Evolutionary conservation across 1,140 invertebrate species (phyloP).

Genomic region (Ceratosolen fusciceps): DNA sequence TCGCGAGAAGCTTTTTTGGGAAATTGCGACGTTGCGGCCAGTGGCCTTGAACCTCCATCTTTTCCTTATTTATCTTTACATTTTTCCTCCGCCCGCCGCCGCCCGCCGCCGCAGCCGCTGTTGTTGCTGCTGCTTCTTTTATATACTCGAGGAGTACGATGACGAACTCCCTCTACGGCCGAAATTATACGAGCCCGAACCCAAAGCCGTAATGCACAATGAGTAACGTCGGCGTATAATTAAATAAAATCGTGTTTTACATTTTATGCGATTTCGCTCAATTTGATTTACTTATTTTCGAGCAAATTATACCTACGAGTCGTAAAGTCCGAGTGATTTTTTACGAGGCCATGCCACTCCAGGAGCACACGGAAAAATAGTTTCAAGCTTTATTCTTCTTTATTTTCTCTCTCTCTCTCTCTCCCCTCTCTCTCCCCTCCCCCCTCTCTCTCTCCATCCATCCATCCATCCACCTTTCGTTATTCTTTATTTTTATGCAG

Average conservation of each 20-base stretch:
- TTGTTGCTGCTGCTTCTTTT: too few species aligned
- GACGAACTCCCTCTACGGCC: background rate
- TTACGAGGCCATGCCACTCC: background rate
- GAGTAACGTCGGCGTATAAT: background rate
- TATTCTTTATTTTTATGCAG: too few species aligned
- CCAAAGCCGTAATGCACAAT: background rate
- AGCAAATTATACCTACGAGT: background rate
- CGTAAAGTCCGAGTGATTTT: background rate
- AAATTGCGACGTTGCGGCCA: background rate
- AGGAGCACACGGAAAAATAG: background rate
- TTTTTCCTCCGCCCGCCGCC: background rate
- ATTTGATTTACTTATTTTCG: background rate
- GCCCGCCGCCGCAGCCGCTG: too few species aligned
- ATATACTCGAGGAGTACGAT: background rate
- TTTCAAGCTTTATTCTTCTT: background rate
- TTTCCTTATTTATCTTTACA: background rate
- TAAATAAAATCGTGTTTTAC: background rate
- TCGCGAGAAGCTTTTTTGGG: background rate
- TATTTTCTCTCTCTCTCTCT: slow-evolving; percentile 8
- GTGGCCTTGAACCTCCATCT: background rate
- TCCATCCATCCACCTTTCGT: background rate
- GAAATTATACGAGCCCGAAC: background rate
- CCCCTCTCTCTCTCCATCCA: slow-evolving; percentile 1
- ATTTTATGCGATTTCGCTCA: background rate
- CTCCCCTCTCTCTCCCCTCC: slow-evolving; percentile 18